Evolutionary conservation across 2,888 invertebrate species (phyloP), one percentile per base, ranked within the genome.

Genomic region (Eudemis profundana): DNA sequence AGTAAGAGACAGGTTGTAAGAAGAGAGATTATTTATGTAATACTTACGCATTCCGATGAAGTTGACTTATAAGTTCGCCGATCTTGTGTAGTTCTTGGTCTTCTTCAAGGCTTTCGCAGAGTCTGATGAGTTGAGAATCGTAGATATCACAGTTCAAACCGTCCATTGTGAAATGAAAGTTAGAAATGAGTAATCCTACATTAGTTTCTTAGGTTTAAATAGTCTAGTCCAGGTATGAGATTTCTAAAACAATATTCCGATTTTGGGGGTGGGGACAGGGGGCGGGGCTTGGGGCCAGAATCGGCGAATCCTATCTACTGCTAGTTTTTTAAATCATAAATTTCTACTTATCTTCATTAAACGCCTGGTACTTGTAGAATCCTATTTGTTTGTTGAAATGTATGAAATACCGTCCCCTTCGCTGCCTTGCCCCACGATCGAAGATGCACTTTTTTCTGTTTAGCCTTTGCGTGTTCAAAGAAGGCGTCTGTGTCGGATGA

Each of bases 141-240:
- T 33, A 33, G 33, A 21, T 36, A 50, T 67, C 12, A 56, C 56
- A 8, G 17, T 50, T 33, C 38, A 51, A 15, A 44, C 27, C 5
- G 33, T 8, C 33, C 33, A 33, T 33, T 10, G 33, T 33, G 33
- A 33, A 8, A 33, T 33, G 10, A 33, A 8, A 12, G 8, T 4
- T 10, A 33, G 33, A 33, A 33, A 33, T 33, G 8, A 8, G 8
- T 2, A 8, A 8, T 33, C 10, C 8, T 8, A 33, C 10, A 5
- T 33, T 5, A 33, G 8, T 33, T 10, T 8, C 8, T 2, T 2
- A 33, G 8, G 8, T 10, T 33, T 33, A 33, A 33, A 33, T 33
- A 33, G 33, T 33, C 8, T 33, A 33, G 10, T 3, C 2, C 33
- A 33, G 33, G 33, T 33, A 33, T 8, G 33, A 2, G 8, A 33